These are phyloP conservation scores for Rutilus rutilus DNA, from an alignment of 2,113 vertebrate species.

Conservation along the genomic window DNA sequence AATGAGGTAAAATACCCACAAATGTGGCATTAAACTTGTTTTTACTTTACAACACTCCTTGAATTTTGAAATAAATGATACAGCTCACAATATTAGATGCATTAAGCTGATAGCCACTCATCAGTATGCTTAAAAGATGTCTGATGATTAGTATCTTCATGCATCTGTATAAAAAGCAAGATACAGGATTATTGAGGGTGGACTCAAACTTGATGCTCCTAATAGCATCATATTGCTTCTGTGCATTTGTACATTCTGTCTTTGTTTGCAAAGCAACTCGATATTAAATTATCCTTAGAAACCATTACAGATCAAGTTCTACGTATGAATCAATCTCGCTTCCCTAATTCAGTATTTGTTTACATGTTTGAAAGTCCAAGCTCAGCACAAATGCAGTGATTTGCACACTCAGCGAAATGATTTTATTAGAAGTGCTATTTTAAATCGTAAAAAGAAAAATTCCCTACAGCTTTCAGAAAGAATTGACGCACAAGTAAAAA, in stretches of 20 bases:
- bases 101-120: neutral
- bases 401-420: neutral
- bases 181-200: neutral
- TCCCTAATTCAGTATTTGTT: neutral
- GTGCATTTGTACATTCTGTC: no score
- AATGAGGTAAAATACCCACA: neutral
- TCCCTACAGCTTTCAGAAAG: neutral
- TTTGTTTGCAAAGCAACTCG: no score
- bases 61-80: neutral
- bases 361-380: neutral
- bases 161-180: neutral
- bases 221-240: no score
- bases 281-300: neutral
- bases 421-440: neutral
- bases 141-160: neutral
- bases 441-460: neutral
- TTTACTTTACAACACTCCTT: neutral
- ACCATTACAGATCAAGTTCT: neutral
- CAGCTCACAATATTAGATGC: neutral
- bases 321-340: neutral
- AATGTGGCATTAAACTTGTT: neutral
- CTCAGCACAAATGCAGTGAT: neutral
- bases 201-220: neutral
- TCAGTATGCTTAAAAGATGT: neutral
- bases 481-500: neutral